A percentile compares a stretch with the other conserved stretches of the same genome.
Evolutionary conservation across 2,797 vertebrate species (phyloP).

Genomic region (Enteromius radiatus): DNA sequence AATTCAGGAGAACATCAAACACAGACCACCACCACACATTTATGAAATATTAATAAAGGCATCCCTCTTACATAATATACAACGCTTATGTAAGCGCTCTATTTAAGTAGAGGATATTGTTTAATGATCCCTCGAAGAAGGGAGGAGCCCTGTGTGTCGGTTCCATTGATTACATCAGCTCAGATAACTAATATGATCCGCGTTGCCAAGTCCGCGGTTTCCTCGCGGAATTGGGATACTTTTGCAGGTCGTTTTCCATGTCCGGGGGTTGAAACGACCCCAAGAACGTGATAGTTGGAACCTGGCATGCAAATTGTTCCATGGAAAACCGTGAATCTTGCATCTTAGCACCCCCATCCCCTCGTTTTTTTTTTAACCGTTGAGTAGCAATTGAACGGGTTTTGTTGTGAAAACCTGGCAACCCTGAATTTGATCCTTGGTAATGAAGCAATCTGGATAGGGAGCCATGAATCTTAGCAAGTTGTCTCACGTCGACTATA

Average conservation of each 20-base stretch:
- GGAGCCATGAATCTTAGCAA: not conserved
- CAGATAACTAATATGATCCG: not conserved
- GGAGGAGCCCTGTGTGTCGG: conserved; percentile 12
- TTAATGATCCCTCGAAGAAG: conserved; percentile 34
- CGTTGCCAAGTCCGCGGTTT: not conserved
- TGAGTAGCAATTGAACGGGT: not conserved
- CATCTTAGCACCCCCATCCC: not conserved
- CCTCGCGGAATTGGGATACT: not conserved
- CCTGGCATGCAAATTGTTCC: not conserved
- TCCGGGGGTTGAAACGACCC: not conserved
- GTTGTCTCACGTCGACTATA: not conserved
- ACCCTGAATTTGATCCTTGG: not conserved
- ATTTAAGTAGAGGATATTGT: conserved; percentile 64
- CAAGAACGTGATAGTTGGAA: not conserved
- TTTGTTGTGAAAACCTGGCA: not conserved
- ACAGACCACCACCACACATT: conserved; percentile 25
- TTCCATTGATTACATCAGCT: conserved; percentile 1
- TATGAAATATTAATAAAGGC: conserved; percentile 80
- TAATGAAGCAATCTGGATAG: not conserved
- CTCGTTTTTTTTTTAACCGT: not conserved
- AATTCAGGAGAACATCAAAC: conserved; percentile 43
- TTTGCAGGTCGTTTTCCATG: not conserved
- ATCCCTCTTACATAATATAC: conserved; percentile 80
- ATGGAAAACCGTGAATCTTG: not conserved
- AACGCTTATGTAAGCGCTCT: conserved; percentile 80